Conservation (phyloP, 2,113 vertebrate genomes). For the Anarhynchus alexandrinus region DNA sequence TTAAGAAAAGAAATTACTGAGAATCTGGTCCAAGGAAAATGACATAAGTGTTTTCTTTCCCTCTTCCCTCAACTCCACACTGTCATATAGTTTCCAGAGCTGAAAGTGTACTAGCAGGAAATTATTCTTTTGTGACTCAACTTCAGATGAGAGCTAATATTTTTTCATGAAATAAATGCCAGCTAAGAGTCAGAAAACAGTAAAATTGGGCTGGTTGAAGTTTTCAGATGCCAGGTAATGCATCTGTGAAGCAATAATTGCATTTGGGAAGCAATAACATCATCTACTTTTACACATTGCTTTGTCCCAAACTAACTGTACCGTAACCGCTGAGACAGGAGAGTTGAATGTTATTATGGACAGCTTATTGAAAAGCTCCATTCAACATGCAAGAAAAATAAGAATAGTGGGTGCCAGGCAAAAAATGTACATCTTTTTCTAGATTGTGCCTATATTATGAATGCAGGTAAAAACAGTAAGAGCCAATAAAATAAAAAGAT, state of each 20-base stretch:
- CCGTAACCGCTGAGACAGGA: neutral
- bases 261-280: neutral
- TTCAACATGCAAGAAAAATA: neutral
- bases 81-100: neutral
- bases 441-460: neutral
- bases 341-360: neutral
- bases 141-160: neutral
- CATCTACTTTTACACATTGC: neutral
- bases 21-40: neutral
- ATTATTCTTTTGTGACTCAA: neutral
- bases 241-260: neutral
- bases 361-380: neutral
- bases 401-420: neutral
- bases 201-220: neutral
- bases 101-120: neutral
- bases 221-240: neutral
- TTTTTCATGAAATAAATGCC: neutral
- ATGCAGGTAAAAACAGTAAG: neutral
- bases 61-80: neutral
- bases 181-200: neutral
- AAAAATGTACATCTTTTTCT: neutral
- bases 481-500: neutral
- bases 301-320: neutral
- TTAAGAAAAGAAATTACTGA: neutral
- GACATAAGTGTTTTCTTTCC: neutral